A percentile compares a stretch with the other conserved stretches of the same genome.
phyloP scores from a whole-genome alignment of 2,888 invertebrate species.

The Dolichopus griseipennis region DNA sequence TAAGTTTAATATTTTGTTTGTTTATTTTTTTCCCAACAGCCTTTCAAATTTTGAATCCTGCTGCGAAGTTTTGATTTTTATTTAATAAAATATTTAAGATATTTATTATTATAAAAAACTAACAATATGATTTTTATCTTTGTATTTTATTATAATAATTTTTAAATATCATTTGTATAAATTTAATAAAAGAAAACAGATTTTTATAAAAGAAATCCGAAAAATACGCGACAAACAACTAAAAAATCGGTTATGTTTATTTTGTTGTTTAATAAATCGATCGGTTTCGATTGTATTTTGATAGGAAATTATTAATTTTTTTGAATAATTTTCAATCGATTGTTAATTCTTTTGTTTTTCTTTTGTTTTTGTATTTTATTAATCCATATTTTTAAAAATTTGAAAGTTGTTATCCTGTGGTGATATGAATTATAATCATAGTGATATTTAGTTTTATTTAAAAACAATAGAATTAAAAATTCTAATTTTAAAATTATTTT shows the following conservation, averaged over 20 bases:
- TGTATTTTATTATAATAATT: neutral
- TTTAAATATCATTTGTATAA: neutral
- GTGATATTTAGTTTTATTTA: neutral
- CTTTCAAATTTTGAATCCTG: neutral
- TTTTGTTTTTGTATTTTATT: neutral
- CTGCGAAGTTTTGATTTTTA: neutral
- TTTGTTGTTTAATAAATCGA: neutral
- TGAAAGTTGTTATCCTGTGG: conserved; percentile 1
- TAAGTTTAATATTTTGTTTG: neutral
- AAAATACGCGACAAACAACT: neutral
- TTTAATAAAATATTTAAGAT: neutral
- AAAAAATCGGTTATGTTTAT: neutral
- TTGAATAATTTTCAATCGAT: conserved; percentile 4
- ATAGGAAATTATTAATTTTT: conserved; percentile 1
- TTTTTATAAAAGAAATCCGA: neutral
- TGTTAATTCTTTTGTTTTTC: neutral
- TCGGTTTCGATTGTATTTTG: conserved; percentile 1
- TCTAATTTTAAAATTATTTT: conserved; percentile 1
- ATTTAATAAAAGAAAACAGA: neutral
- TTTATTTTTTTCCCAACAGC: neutral
- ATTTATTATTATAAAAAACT: too few relatives aligned
- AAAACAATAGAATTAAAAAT: neutral
- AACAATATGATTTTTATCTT: neutral
- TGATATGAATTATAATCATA: neutral
- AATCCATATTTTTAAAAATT: neutral